Evolutionary conservation across 2,797 vertebrate genomes (phyloP), one percentile per base, ranked within the genome.

Genomic region (Mionectes olivaceus): DNA sequence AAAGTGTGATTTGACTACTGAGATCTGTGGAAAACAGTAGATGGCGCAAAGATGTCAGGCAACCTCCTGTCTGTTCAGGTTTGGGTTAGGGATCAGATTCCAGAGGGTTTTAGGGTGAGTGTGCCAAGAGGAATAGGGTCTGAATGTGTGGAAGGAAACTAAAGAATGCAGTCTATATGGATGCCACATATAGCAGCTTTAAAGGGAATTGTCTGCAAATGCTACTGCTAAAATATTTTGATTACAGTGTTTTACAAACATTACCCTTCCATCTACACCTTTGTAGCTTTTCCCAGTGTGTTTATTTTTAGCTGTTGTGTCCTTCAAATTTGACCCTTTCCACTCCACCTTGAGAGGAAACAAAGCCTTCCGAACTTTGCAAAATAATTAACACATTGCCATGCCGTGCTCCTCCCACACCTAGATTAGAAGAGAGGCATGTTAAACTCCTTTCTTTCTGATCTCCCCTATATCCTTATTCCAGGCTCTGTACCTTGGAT

Each of bases 11-110:
- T 44, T 64, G 46, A 15, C n/a, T 39, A 27, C 14, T n/a, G 24
- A 52, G 44, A 27, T 33, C 57, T 17, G 28, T 28, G 12, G 21
- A n/a, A 65, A 60, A n/a, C 93, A 88, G 90, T 43, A 92, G 92
- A 17, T 86, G 93, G 94, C 70, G 76, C 55, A 68, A 83, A 76
- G 35, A n/a, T 0, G 8, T 27, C 74, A 44, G 50, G 6, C 18
- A 75, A 52, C 7, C 6, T 55, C 39, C 22, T 0, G 0, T 8
- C 4, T 60, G 67, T 65, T 32, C 16, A 23, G 30, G 1, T n/a
- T 70, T 2, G 0, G 18, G 9, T 22, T 24, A 10, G 13, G 17
- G 11, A 19, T 59, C 47, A 47, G 25, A 10, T 37, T 74, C 13
- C 10, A 15, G 22, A 41, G 19, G 9, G 25, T 14, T 81, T 89